Conservation (phyloP, 2,113 vertebrate genomes). For the Laticauda laticaudata region DNA sequence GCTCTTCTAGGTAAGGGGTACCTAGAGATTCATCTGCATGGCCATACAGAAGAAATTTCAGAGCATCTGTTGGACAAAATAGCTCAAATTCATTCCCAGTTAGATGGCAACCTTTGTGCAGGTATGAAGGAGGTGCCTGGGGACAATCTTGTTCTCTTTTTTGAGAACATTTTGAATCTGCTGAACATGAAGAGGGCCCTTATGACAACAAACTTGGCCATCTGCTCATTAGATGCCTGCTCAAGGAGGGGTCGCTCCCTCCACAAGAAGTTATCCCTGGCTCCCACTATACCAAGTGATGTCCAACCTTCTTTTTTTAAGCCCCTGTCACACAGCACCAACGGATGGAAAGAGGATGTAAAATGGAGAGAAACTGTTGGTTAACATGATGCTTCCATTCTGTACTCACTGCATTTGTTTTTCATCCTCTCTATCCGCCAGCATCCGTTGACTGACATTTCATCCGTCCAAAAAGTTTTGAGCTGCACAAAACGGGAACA, state of each 20-base stretch:
- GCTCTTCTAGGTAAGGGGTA: neutral
- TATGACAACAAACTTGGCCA: neutral
- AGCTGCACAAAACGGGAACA: no score
- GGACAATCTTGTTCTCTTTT: neutral
- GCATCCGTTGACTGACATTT: no score
- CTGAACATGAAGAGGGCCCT: neutral
- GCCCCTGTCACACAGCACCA: no score
- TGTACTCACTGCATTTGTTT: no score
- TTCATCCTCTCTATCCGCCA: no score
- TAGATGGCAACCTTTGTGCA: neutral
- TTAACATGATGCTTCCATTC: no score
- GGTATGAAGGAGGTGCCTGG: neutral
- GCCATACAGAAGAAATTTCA: neutral
- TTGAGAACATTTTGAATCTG: neutral
- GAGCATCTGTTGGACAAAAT: neutral
- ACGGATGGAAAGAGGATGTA: no score
- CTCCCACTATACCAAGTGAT: neutral
- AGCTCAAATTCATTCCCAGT: neutral
- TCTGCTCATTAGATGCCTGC: neutral
- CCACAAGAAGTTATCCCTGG: neutral
- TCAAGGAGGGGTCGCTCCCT: neutral
- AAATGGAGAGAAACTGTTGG: no score
- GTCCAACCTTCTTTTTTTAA: neutral
- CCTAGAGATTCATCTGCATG: neutral
- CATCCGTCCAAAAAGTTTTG: no score